Evolutionary conservation across 2,797 vertebrate species (phyloP).

Genomic region (Agapornis canus): DNA sequence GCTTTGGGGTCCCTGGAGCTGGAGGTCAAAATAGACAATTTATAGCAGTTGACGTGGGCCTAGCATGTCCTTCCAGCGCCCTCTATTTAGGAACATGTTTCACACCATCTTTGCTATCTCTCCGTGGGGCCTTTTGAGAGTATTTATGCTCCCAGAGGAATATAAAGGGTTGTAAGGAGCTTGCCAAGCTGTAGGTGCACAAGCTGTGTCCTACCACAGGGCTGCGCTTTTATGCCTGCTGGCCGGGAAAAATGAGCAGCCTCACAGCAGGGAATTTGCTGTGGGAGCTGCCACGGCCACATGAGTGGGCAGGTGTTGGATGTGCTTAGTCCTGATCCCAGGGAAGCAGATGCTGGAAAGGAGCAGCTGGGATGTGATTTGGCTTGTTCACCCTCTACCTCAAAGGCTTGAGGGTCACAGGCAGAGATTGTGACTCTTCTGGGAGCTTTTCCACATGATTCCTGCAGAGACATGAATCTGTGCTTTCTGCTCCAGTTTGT

Average conservation of each 20-base stretch:
- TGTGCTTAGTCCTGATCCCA: not conserved
- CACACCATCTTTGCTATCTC: not conserved
- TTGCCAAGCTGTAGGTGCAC: not conserved
- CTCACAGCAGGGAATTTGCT: not conserved
- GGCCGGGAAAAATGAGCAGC: not conserved
- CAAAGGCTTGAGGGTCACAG: not conserved
- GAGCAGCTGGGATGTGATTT: not conserved
- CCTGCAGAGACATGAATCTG: not conserved
- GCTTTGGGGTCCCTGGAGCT: not conserved
- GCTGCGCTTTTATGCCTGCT: not conserved
- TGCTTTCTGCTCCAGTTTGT: not conserved
- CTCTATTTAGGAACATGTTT: not conserved
- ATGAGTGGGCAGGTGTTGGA: not conserved
- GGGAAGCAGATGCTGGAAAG: not conserved
- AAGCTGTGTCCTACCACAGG: fast-evolving
- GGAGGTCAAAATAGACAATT: not conserved
- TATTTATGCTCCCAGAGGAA: not conserved
- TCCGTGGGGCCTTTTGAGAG: not conserved
- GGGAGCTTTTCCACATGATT: not conserved
- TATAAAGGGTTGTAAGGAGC: not conserved
- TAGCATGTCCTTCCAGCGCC: not conserved
- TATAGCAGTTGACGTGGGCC: not conserved
- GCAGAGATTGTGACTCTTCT: not conserved
- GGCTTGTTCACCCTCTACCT: fast-evolving
- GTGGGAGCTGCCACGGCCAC: not conserved